Conservation (phyloP, 2,797 vertebrate species). For the Peromyscus melanophrys region DNA sequence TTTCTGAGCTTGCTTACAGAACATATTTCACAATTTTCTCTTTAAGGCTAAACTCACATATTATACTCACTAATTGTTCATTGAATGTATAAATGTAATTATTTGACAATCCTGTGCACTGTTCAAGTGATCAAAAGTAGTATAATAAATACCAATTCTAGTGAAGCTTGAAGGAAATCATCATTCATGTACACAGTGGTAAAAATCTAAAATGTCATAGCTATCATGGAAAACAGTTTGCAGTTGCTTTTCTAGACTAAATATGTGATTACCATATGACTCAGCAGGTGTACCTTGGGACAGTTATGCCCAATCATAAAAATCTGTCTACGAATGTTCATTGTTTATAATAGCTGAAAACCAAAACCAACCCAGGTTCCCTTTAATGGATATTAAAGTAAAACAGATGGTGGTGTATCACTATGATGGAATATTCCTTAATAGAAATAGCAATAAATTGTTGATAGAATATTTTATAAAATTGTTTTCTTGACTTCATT, state of each 20-base stretch:
- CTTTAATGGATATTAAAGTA: neutral
- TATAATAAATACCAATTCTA: neutral
- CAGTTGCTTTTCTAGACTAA: constrained; percentile 18
- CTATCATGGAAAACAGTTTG: neutral
- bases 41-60: neutral
- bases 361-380: neutral
- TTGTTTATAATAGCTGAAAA: neutral
- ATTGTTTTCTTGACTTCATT: neutral
- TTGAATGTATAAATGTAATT: neutral
- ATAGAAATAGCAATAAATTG: neutral
- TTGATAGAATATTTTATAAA: neutral
- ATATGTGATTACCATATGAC: neutral
- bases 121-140: constrained; percentile 8
- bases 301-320: constrained; percentile 2
- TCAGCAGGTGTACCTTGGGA: neutral
- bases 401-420: neutral
- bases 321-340: neutral
- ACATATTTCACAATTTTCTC: neutral
- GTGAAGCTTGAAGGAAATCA: neutral
- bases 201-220: neutral
- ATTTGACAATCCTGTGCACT: neutral
- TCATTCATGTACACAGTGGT: neutral
- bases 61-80: constrained; percentile 24
- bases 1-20: neutral
- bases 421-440: neutral